Conservation (phyloP, 2,888 invertebrate genomes). For the Empis livida region DNA sequence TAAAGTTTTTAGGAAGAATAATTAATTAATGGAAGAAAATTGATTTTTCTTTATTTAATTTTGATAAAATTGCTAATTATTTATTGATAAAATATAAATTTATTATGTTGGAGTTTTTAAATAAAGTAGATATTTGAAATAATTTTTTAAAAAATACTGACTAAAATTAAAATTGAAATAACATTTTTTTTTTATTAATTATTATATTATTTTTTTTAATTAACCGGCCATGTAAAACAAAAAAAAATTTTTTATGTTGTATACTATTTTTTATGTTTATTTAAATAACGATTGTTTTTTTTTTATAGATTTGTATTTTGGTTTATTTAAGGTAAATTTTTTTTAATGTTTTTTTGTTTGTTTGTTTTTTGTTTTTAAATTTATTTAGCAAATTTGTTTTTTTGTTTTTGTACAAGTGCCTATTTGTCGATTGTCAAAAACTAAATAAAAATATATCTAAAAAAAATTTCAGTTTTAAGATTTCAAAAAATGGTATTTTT, state of each 20-base stretch:
- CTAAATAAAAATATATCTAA: conserved; percentile 25
- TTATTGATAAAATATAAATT: conserved; percentile 4
- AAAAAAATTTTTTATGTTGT: conserved; percentile 1
- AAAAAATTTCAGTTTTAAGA: conserved; percentile 9
- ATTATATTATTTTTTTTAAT: too few species aligned
- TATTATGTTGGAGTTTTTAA: neutral
- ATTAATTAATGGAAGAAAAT: too few species aligned
- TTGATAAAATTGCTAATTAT: neutral
- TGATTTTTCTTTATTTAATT: too few species aligned
- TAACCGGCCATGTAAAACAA: too few species aligned
- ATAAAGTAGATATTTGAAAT: neutral
- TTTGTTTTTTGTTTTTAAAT: conserved; percentile 4
- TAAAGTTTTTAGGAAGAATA: too few species aligned
- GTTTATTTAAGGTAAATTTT: conserved; percentile 7
- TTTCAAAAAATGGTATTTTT: conserved; percentile 1
- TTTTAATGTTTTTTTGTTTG: conserved; percentile 6
- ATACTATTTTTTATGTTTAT: conserved; percentile 3
- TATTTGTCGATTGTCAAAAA: conserved; percentile 39
- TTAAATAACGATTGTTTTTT: neutral
- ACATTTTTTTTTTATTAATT: too few species aligned
- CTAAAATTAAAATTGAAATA: too few species aligned
- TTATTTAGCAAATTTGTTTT: conserved; percentile 11
- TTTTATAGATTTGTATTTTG: conserved; percentile 7
- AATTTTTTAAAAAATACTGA: too few species aligned
- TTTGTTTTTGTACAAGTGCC: conserved; percentile 34